These are phyloP conservation scores for Mirounga angustirostris DNA, from an alignment of 2,113 vertebrate genomes.

Conservation along the genomic window DNA sequence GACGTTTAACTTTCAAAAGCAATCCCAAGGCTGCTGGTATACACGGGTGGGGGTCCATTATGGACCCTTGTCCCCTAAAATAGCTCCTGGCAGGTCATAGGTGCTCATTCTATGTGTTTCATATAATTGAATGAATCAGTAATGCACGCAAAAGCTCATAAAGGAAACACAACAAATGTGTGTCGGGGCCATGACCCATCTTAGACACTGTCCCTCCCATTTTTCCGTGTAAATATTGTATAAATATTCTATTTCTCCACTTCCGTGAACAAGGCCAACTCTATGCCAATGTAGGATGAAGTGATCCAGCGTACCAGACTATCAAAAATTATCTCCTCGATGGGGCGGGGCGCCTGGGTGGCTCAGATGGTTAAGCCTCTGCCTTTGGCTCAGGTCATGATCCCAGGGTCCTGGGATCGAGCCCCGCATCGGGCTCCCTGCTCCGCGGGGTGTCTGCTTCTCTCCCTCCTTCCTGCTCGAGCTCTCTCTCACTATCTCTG, in stretches of 20 bases:
- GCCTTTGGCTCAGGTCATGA: too few relatives aligned
- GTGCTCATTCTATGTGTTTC: background rate
- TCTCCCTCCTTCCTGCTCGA: too few relatives aligned
- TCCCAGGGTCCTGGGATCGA: too few relatives aligned
- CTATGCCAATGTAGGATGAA: background rate
- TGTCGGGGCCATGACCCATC: background rate
- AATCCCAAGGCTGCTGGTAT: background rate
- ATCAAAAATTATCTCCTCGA: background rate
- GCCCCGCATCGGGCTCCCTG: too few relatives aligned
- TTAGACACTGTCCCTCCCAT: background rate
- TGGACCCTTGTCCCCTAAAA: background rate
- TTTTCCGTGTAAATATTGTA: background rate
- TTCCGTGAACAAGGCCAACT: background rate
- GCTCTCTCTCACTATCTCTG: too few relatives aligned
- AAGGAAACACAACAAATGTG: background rate
- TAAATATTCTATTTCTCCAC: background rate
- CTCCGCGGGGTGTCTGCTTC: too few relatives aligned
- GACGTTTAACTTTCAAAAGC: background rate
- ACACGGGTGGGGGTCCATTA: rapidly evolving
- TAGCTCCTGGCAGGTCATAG: background rate
- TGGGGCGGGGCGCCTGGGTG: too few relatives aligned
- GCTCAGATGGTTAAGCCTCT: too few relatives aligned
- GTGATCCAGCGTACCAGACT: background rate
- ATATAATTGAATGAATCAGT: background rate
- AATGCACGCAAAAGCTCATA: background rate